Conservation (phyloP, 2,113 vertebrate species). For the Tragulus kanchil region DNA sequence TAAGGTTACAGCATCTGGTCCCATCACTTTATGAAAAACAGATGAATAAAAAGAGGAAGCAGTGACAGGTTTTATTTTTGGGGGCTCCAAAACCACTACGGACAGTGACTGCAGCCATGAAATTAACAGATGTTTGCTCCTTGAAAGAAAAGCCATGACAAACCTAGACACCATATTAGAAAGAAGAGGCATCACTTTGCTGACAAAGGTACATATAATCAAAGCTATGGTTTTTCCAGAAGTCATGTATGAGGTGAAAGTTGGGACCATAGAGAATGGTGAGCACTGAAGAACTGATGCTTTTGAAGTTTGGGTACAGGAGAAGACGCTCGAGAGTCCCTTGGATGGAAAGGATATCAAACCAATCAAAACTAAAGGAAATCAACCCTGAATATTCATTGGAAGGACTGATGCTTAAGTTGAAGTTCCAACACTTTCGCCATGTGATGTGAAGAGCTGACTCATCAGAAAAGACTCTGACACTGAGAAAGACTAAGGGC, state of each 20-base stretch:
- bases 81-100: neutral
- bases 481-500: neutral
- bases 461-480: neutral
- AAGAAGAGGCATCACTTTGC: neutral
- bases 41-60: neutral
- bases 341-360: neutral
- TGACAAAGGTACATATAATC: neutral
- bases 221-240: neutral
- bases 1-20: neutral
- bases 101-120: neutral
- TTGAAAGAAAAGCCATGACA: neutral
- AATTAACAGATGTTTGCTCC: neutral
- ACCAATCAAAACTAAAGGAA: neutral
- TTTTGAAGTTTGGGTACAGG: neutral
- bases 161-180: neutral
- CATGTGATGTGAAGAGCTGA: neutral
- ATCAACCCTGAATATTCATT: neutral
- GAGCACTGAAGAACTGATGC: neutral
- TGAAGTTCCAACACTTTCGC: neutral
- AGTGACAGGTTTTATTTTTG: neutral
- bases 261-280: neutral
- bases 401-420: neutral
- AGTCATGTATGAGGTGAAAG: neutral
- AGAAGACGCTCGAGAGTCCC: neutral
- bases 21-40: neutral